Evolutionary conservation across 2,797 vertebrate genomes (phyloP).

Genomic region (Hippocampus kuda): DNA sequence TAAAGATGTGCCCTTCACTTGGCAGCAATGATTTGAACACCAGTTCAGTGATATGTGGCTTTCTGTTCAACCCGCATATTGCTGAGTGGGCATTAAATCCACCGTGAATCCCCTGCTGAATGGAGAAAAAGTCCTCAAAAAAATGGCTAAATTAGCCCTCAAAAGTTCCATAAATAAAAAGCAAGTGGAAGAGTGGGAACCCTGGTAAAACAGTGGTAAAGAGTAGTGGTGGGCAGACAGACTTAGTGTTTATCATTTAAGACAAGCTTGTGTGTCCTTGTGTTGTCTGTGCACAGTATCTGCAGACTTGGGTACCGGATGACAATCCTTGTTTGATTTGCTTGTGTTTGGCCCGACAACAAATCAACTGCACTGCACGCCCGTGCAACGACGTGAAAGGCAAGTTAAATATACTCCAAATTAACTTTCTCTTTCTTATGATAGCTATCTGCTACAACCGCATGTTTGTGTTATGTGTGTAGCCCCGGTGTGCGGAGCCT

Average conservation of each 20-base stretch:
- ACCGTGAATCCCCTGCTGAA: no score
- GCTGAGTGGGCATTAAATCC: no score
- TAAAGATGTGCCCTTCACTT: no score
- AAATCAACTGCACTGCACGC: conserved; percentile 75
- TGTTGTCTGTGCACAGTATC: conserved; percentile 61
- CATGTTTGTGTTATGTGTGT: conserved; percentile 18
- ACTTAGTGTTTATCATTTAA: conserved; percentile 7
- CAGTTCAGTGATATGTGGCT: no score
- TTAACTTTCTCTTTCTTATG: neutral
- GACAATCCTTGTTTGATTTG: conserved; percentile 86
- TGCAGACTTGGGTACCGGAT: conserved; percentile 83
- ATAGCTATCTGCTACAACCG: neutral
- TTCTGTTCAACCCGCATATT: no score
- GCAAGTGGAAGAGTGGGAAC: no score
- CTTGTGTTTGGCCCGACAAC: conserved; percentile 76
- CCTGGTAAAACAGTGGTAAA: no score
- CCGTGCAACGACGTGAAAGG: conserved; percentile 76
- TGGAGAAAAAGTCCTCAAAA: no score
- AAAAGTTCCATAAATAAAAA: no score
- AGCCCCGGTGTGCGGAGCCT: conserved; percentile 78
- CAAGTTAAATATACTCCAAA: conserved; percentile 33
- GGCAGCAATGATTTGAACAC: no score
- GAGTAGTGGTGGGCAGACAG: no score
- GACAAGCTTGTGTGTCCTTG: conserved; percentile 5
- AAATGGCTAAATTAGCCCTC: no score